Percentiles rank a stretch among this genome's conserved stretches.
Evolutionary conservation across 2,797 vertebrate genomes (phyloP).

Genomic region (Apogon talboti): DNA sequence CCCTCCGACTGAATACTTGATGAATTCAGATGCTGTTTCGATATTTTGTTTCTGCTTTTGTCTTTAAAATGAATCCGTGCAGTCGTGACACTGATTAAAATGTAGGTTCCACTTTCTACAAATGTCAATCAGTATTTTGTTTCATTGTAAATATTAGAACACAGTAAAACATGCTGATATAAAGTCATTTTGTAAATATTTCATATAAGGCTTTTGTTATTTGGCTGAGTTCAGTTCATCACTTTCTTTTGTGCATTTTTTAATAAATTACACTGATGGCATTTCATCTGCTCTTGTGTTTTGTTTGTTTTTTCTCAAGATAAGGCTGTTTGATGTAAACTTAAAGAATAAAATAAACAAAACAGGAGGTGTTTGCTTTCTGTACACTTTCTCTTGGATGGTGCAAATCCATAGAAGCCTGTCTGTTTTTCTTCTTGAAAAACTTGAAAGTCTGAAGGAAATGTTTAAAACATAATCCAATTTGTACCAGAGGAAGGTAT

Average conservation of each 20-base stretch:
- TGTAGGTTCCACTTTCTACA: constrained; percentile 27
- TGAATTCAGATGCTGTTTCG: constrained; percentile 13
- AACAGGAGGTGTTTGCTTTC: constrained; percentile 5
- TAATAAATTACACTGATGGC: not conserved
- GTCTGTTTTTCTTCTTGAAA: constrained; percentile 15
- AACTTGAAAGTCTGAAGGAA: constrained; percentile 41
- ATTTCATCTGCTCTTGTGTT: not conserved
- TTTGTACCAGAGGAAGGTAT: constrained; percentile 31
- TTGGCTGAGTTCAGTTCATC: too few species aligned
- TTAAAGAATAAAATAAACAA: not conserved
- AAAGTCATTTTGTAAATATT: constrained; percentile 60
- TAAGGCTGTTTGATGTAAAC: too few species aligned
- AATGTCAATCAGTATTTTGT: constrained; percentile 51
- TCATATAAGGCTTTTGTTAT: constrained; percentile 18
- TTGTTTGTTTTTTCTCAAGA: too few species aligned
- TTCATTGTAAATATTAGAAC: constrained; percentile 66
- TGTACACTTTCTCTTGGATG: not conserved
- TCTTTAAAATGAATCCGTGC: constrained; percentile 24
- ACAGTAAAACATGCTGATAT: constrained; percentile 36
- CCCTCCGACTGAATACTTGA: constrained; percentile 36
- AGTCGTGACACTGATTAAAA: constrained; percentile 38
- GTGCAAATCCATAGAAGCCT: constrained; percentile 20
- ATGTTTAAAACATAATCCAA: too few species aligned
- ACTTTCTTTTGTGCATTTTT: too few species aligned
- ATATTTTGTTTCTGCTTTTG: constrained; percentile 22